Evolutionary conservation across 2,797 vertebrate genomes (phyloP).

Genomic region (Chelonia mydas): DNA sequence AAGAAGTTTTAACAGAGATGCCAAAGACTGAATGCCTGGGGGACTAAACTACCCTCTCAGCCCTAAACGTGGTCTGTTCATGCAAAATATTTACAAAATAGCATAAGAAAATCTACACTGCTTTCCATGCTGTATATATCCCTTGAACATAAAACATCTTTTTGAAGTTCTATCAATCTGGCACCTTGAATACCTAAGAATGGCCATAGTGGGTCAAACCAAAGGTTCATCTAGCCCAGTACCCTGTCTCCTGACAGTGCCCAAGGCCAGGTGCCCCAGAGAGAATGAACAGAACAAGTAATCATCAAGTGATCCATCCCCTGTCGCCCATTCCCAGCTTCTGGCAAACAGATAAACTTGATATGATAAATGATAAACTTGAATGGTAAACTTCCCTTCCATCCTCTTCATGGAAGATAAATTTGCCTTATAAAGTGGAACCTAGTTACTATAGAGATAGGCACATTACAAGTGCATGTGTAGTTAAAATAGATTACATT

Average conservation of each 20-base stretch:
- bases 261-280: no score
- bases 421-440: neutral
- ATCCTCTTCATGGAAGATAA: neutral
- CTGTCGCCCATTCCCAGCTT: no score
- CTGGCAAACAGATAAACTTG: no score
- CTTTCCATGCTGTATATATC: neutral
- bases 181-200: neutral
- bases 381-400: no score
- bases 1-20: slow-evolving; percentile 6
- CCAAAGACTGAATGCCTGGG: neutral
- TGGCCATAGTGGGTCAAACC: no score
- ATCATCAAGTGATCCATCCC: no score
- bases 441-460: neutral
- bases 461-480: neutral
- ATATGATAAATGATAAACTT: no score
- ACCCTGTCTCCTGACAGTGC: no score
- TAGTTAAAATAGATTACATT: neutral
- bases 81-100: neutral
- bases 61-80: neutral
- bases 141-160: neutral
- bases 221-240: no score
- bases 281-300: no score
- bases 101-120: neutral
- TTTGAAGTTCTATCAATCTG: neutral
- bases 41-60: neutral